A percentile compares a stretch with the other conserved stretches of the same genome.
These are phyloP conservation scores for Notodonta dromedarius DNA, from an alignment of 2,888 invertebrate genomes.

Conservation along the genomic window DNA sequence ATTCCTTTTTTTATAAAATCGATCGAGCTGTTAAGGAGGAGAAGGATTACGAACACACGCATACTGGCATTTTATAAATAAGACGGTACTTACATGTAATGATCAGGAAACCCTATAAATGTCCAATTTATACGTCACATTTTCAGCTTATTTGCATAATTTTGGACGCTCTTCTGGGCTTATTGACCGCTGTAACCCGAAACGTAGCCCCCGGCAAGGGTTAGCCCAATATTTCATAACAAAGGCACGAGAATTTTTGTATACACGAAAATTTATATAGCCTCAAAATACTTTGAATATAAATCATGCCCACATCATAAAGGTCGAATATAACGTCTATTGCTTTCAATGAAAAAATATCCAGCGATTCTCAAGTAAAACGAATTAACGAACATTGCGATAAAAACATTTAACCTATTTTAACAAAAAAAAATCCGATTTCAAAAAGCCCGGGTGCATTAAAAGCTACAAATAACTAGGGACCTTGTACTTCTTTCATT, in stretches of 20 bases:
- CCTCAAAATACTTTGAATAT: constrained; percentile 16
- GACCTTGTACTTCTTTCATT: too few relatives aligned
- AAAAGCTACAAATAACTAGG: too few relatives aligned
- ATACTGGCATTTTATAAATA: background rate
- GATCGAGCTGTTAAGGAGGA: too few relatives aligned
- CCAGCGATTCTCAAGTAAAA: too few relatives aligned
- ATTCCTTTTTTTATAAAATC: too few relatives aligned
- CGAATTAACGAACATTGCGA: too few relatives aligned
- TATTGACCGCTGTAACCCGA: constrained; percentile 40
- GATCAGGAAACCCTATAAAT: background rate
- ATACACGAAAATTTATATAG: constrained; percentile 25
- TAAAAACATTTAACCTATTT: too few relatives aligned
- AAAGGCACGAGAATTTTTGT: constrained; percentile 35
- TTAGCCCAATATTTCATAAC: constrained; percentile 42
- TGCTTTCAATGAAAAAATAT: too few relatives aligned
- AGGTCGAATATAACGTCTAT: background rate
- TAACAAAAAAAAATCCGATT: too few relatives aligned
- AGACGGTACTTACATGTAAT: background rate
- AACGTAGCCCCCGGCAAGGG: constrained; percentile 42
- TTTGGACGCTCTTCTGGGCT: constrained; percentile 36
- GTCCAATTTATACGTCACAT: constrained; percentile 11
- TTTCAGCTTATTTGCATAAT: constrained; percentile 27
- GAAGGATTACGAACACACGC: too few relatives aligned
- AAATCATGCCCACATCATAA: constrained; percentile 4
- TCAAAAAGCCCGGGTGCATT: too few relatives aligned